Conservation (phyloP, 2,888 invertebrate species). For the Brachyopa scutellaris region DNA sequence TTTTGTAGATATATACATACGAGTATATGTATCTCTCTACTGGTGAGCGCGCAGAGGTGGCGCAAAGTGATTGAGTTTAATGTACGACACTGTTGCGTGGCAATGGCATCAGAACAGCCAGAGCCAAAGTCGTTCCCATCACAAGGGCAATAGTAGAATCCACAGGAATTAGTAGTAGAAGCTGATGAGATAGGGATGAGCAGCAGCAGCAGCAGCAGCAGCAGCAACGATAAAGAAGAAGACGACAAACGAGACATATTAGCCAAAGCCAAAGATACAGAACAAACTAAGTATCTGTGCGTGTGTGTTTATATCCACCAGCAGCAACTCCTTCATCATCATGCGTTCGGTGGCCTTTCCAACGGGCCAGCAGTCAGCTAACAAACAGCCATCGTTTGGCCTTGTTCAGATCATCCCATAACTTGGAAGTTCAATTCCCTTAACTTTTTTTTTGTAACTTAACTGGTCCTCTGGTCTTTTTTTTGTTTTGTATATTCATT, state of each 20-base stretch:
- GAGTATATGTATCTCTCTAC: neutral
- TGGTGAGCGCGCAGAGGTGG: slow-evolving; percentile 31
- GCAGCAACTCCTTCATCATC: slow-evolving; percentile 56
- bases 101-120: slow-evolving; percentile 14
- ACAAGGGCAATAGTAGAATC: slow-evolving; percentile 28
- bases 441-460: neutral
- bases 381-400: slow-evolving; percentile 64
- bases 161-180: slow-evolving; percentile 40
- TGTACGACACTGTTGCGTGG: slow-evolving; percentile 51
- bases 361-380: slow-evolving; percentile 34
- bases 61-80: slow-evolving; percentile 63
- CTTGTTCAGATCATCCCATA: slow-evolving; percentile 69
- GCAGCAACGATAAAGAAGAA: neutral
- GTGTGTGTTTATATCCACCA: slow-evolving; percentile 16
- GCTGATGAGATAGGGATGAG: slow-evolving; percentile 49
- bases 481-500: slow-evolving; percentile 32
- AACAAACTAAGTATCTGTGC: slow-evolving; percentile 1
- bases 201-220: neutral
- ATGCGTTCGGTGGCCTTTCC: slow-evolving; percentile 62
- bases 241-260: slow-evolving; percentile 37
- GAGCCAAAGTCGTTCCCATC: slow-evolving; percentile 4
- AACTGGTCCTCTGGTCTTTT: slow-evolving; percentile 47
- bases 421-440: slow-evolving; percentile 72
- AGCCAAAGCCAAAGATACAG: slow-evolving; percentile 38
- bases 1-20: no score